Conservation (phyloP, 2,888 invertebrate species). For the Drosophila incognita region DNA sequence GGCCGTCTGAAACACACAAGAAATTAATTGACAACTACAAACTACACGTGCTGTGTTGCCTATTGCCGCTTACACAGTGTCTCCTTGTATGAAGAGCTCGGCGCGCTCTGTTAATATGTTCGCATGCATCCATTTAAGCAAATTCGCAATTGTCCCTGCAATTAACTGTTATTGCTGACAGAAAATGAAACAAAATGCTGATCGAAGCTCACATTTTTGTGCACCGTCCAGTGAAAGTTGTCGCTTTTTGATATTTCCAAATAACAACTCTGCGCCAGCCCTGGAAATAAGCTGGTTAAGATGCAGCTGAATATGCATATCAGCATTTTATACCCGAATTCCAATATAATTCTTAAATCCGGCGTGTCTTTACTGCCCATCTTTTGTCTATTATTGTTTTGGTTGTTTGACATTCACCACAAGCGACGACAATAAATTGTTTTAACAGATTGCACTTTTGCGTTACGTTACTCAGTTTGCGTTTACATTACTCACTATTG, state of each 20-base stretch:
- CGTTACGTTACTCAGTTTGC: constrained; percentile 13
- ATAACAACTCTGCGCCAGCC: constrained; percentile 96
- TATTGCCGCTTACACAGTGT: constrained; percentile 81
- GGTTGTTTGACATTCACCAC: constrained; percentile 31
- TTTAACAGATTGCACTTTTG: constrained; percentile 7
- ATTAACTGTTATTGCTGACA: not conserved
- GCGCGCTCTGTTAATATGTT: constrained; percentile 93
- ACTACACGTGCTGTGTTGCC: not conserved
- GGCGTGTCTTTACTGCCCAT: constrained; percentile 18
- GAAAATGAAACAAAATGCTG: constrained; percentile 66
- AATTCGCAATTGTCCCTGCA: constrained; percentile 89
- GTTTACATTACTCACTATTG: constrained; percentile 2
- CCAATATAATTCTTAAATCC: constrained; percentile 75
- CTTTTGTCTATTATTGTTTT: constrained; percentile 19
- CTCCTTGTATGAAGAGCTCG: constrained; percentile 88
- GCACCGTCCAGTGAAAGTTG: constrained; percentile 88
- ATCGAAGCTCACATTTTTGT: constrained; percentile 83
- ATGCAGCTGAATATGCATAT: too few relatives aligned
- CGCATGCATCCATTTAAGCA: constrained; percentile 93
- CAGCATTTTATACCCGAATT: constrained; percentile 73
- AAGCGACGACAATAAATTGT: not conserved
- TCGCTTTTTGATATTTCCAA: constrained; percentile 92
- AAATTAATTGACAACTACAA: not conserved
- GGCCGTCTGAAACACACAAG: constrained; percentile 87
- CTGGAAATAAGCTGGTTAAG: constrained; percentile 84